These are phyloP conservation scores for Phrynosoma platyrhinos DNA, from an alignment of 2,113 vertebrate genomes.

Conservation along the genomic window DNA sequence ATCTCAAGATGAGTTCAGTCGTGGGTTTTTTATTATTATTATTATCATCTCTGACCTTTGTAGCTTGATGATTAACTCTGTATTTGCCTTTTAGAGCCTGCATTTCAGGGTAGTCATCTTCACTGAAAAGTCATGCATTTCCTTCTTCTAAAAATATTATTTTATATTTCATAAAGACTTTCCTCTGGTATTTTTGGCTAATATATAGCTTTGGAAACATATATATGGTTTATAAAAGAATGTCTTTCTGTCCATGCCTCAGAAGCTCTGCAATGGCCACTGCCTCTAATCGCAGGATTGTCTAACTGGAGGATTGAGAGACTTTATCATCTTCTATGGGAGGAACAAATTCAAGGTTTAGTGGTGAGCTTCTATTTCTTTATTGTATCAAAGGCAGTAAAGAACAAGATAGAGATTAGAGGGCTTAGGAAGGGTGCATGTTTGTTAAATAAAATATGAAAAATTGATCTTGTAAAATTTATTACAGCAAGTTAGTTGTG, in stretches of 20 bases:
- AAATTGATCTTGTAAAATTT: not conserved
- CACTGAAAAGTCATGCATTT: not conserved
- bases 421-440: not conserved
- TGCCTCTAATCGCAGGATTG: not conserved
- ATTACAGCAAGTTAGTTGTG: not conserved
- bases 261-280: accelerated
- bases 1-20: slow-evolving; percentile 51
- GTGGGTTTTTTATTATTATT: not conserved
- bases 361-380: slow-evolving; percentile 52
- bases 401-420: not conserved
- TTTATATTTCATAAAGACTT: slow-evolving; percentile 7
- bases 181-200: not conserved
- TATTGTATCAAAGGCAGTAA: not conserved
- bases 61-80: slow-evolving; percentile 55
- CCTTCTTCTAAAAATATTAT: slow-evolving; percentile 3
- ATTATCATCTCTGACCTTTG: slow-evolving; percentile 32
- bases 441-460: not conserved
- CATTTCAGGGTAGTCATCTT: slow-evolving; percentile 22
- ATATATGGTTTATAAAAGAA: slow-evolving; percentile 37
- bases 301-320: not conserved
- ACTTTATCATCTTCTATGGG: not conserved
- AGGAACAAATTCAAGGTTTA: slow-evolving; percentile 12
- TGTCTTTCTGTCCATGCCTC: accelerated
- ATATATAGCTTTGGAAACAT: slow-evolving; percentile 35
- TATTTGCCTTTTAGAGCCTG: slow-evolving; percentile 20